Percentiles rank a stretch among this genome's conserved stretches.
phyloP scores from a whole-genome alignment of 2,888 invertebrate species.

The Chymomyza fuscimana region DNA sequence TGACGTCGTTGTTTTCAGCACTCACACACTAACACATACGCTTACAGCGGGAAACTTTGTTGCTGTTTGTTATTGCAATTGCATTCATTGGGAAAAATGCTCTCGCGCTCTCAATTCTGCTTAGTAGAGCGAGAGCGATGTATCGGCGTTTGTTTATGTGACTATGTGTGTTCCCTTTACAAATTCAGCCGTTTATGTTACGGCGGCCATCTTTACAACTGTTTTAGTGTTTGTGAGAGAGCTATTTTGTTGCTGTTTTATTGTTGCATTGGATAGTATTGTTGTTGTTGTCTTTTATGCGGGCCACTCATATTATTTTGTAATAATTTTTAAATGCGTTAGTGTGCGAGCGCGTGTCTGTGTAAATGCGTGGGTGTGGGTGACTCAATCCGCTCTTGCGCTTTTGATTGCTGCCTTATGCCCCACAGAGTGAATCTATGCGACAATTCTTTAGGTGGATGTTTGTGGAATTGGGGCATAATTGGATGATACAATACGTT shows the following conservation, averaged over 20 bases:
- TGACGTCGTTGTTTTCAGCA: constrained; percentile 31
- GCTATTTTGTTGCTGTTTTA: constrained; percentile 14
- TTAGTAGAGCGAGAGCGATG: not conserved
- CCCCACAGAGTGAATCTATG: not conserved
- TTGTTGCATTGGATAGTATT: not conserved
- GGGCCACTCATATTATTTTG: constrained; percentile 21
- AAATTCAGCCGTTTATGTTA: constrained; percentile 65
- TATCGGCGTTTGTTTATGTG: constrained; percentile 22
- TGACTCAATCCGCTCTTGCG: constrained; percentile 2
- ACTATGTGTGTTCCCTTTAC: constrained; percentile 45
- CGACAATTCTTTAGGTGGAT: constrained; percentile 9
- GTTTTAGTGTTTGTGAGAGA: constrained; percentile 41
- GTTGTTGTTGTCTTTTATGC: constrained; percentile 14
- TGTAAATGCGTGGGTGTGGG: constrained; percentile 47
- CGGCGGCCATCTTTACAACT: constrained; percentile 75
- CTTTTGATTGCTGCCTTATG: not conserved
- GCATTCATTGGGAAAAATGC: constrained; percentile 53
- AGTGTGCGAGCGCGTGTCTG: constrained; percentile 24
- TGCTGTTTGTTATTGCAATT: constrained; percentile 44
- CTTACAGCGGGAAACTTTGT: not conserved
- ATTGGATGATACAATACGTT: not conserved
- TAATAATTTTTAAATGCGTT: constrained; percentile 10
- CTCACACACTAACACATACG: constrained; percentile 1
- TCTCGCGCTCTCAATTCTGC: constrained; percentile 25
- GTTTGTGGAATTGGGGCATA: not conserved